Percentiles rank a stretch among this genome's conserved stretches.
Evolutionary conservation across 2,888 invertebrate genomes (phyloP).

Genomic region (Spicauda simplicius): DNA sequence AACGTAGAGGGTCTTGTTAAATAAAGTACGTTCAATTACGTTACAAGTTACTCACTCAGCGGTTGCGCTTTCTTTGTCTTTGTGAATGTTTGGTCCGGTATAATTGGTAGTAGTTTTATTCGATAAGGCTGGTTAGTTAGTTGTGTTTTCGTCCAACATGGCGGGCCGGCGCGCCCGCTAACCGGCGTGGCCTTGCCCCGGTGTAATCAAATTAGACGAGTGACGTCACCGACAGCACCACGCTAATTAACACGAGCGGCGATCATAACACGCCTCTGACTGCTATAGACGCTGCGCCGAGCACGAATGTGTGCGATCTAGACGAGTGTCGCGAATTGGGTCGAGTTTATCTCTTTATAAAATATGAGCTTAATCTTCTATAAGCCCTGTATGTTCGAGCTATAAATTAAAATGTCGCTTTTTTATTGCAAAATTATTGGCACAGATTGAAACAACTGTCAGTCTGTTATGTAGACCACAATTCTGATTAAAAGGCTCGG

Average conservation of each 20-base stretch:
- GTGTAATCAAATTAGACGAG: constrained; percentile 77
- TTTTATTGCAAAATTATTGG: neutral
- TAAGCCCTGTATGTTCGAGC: constrained; percentile 1
- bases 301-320: constrained; percentile 39
- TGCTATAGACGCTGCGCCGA: constrained; percentile 31
- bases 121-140: constrained; percentile 25
- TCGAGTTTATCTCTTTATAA: constrained; percentile 29
- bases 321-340: constrained; percentile 27
- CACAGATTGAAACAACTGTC: too few species aligned
- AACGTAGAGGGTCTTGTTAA: constrained; percentile 11
- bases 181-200: constrained; percentile 67
- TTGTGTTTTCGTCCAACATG: constrained; percentile 17
- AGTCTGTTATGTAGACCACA: too few species aligned
- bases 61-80: constrained; percentile 20
- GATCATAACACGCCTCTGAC: constrained; percentile 48
- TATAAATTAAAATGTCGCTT: neutral
- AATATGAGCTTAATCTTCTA: constrained; percentile 17
- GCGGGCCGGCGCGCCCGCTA: constrained; percentile 50
- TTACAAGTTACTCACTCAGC: constrained; percentile 7
- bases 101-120: constrained; percentile 16
- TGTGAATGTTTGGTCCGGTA: constrained; percentile 28
- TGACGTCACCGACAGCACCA: constrained; percentile 68
- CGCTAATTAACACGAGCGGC: constrained; percentile 67
- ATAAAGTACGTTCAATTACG: constrained; percentile 14
- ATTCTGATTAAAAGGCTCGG: too few species aligned